phyloP scores from a whole-genome alignment of 2,797 vertebrate genomes.

The Todus mexicanus region DNA sequence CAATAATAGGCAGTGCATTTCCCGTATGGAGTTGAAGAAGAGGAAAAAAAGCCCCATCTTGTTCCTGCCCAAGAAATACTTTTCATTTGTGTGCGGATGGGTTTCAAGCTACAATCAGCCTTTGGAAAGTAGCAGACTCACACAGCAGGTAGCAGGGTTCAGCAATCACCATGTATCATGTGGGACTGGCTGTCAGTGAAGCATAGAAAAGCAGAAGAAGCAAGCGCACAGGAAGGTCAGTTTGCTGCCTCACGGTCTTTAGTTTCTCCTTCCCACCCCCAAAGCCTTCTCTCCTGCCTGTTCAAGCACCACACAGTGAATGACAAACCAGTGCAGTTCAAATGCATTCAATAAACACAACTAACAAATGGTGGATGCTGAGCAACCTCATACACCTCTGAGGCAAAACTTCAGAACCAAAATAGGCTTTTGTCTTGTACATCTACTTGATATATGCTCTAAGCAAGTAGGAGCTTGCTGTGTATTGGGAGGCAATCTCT shows the following conservation, averaged over 20 bases:
- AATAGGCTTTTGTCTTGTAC: background rate
- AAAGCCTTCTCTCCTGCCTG: background rate
- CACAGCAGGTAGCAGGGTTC: slow-evolving; percentile 31
- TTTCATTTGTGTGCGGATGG: background rate
- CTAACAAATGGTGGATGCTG: background rate
- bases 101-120: slow-evolving; percentile 16
- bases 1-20: background rate
- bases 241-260: background rate
- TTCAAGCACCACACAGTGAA: background rate
- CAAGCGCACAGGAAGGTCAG: background rate
- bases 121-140: slow-evolving; percentile 7
- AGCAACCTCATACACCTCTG: background rate
- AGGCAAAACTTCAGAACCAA: background rate
- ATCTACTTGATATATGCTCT: background rate
- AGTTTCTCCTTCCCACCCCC: background rate
- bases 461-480: background rate
- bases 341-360: background rate
- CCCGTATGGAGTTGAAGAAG: background rate
- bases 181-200: background rate
- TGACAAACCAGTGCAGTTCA: background rate
- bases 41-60: background rate
- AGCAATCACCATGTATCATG: slow-evolving; percentile 2
- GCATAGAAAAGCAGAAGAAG: background rate
- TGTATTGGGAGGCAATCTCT: background rate
- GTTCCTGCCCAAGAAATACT: slow-evolving; percentile 8